phyloP scores from a whole-genome alignment of 2,797 vertebrate species.

The Anomalospiza imberbis region DNA sequence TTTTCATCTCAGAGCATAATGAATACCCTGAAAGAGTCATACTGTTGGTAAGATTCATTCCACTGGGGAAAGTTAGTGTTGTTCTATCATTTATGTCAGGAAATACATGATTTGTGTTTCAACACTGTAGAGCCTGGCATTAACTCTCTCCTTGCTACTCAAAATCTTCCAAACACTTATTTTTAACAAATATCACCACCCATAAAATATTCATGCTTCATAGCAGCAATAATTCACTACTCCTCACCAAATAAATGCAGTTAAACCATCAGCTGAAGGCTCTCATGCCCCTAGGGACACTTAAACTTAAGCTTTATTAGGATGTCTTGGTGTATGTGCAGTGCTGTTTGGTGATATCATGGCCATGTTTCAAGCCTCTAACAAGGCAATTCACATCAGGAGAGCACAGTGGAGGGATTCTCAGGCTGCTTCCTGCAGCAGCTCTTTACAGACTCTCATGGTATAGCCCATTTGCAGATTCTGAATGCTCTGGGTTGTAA shows the following conservation, averaged over 20 bases:
- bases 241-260: background rate
- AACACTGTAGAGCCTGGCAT: background rate
- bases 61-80: background rate
- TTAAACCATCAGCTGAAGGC: background rate
- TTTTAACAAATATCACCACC: background rate
- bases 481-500: accelerated
- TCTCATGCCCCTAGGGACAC: background rate
- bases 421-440: background rate
- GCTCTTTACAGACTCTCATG: background rate
- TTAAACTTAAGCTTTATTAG: background rate
- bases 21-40: background rate
- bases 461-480: background rate
- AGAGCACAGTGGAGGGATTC: background rate
- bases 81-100: background rate
- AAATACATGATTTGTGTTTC: background rate
- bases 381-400: background rate
- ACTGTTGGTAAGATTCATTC: background rate
- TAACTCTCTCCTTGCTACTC: background rate
- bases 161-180: background rate
- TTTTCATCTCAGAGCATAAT: background rate
- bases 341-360: background rate
- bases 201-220: background rate
- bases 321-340: background rate
- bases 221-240: background rate
- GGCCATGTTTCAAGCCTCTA: background rate